Evolutionary conservation across 2,113 vertebrate genomes (phyloP).

Genomic region (Pristiophorus japonicus): DNA sequence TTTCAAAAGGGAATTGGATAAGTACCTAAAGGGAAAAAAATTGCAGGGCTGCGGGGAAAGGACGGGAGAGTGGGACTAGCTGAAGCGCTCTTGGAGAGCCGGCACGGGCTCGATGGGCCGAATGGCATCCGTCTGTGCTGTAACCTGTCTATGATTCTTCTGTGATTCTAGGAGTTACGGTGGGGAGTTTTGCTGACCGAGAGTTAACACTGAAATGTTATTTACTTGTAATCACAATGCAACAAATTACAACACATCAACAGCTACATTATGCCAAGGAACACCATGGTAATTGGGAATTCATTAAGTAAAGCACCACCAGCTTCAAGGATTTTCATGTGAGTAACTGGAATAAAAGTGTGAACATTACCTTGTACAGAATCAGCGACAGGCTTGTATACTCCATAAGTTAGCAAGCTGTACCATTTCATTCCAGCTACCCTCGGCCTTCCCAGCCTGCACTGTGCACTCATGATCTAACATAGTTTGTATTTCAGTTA

Average conservation of each 20-base stretch:
- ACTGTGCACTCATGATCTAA: background rate
- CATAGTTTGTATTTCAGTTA: background rate
- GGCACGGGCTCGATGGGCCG: no score
- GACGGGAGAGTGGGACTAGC: no score
- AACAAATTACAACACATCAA: constrained; percentile 8
- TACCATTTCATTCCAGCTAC: background rate
- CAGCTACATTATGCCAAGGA: background rate
- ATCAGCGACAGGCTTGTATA: background rate
- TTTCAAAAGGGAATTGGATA: no score
- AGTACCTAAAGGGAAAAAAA: no score
- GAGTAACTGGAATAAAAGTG: background rate
- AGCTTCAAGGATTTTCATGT: background rate
- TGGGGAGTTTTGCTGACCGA: no score
- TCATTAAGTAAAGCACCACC: background rate
- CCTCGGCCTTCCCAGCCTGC: background rate
- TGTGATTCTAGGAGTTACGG: no score
- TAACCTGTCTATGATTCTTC: no score
- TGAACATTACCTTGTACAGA: background rate
- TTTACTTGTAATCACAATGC: no score
- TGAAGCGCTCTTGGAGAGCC: no score
- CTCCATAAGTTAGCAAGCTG: background rate
- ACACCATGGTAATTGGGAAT: background rate
- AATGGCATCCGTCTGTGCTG: no score
- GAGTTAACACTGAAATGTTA: background rate
- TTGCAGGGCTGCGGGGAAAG: no score